Conservation (phyloP, 2,113 vertebrate species). For the Cheirogaleus medius region DNA sequence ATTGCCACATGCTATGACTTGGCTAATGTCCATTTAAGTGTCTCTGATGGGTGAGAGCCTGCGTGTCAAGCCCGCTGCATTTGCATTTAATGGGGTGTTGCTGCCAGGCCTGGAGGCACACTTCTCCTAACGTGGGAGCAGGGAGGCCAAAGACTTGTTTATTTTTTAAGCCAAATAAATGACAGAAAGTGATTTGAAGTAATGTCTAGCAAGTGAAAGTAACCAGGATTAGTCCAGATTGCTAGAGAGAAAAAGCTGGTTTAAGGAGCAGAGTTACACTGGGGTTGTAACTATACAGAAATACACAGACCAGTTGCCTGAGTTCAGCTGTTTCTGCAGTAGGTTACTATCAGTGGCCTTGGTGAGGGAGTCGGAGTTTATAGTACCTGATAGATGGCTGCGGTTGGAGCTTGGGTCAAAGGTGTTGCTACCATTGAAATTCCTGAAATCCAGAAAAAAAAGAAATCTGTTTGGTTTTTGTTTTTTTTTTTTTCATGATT, state of each 20-base stretch:
- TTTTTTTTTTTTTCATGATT: background rate
- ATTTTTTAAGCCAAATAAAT: slow-evolving; percentile 25
- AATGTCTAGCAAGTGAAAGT: background rate
- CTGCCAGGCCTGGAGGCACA: background rate
- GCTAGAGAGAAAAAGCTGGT: background rate
- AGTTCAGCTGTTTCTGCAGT: background rate
- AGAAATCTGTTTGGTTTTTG: background rate
- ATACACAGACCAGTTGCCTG: background rate
- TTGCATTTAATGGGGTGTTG: background rate
- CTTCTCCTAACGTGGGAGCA: background rate
- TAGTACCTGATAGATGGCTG: background rate
- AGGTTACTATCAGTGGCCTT: background rate
- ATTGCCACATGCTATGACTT: background rate
- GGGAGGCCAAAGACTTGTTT: background rate
- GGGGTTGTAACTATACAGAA: background rate
- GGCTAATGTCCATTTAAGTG: background rate
- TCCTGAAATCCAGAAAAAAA: slow-evolving; percentile 12
- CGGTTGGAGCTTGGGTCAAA: background rate
- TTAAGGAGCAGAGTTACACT: background rate
- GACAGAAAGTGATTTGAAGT: slow-evolving; percentile 31
- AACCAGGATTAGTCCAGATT: background rate
- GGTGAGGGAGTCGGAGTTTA: background rate
- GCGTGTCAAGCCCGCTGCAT: background rate
- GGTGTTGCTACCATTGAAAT: background rate
- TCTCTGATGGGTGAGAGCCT: background rate